Evolutionary conservation across 2,888 invertebrate species (phyloP), one percentile per base, ranked within the genome.

Genomic region (Synanthedon tipuliformis): DNA sequence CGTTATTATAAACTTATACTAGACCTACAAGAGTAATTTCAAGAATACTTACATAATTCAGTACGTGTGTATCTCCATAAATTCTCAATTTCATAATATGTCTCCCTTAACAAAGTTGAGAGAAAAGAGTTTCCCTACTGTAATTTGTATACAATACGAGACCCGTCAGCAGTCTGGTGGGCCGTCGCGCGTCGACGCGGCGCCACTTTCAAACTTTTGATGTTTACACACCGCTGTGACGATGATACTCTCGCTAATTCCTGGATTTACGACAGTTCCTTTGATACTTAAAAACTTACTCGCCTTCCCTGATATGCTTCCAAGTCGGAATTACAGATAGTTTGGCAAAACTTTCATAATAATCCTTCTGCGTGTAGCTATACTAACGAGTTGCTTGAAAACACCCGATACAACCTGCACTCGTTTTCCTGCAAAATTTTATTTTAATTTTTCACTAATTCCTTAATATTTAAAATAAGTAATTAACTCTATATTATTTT

Each of bases 211-310:
- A 68, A 81, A 82, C 72, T 81, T 79, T 72, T 73, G 70, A 80
- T 81, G 78, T 83, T 82, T 79, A 78, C 78, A 73, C 73, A 69
- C 73, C 64, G 66, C 71, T 66, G 65, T 65, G 65, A 65, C 68
- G 73, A 74, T 74, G 75, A 77, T 76, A 75, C 77, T 73, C 71
- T 65, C 63, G 70, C 79, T 82, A 82, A 83, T 83, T 81, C 75
- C 75, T 68, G 70, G 79, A 81, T 82, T 83, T 80, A 81, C 75
- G 77, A 75, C 75, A 73, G 69, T 73, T 75, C 68, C 73, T 70
- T 73, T 71, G 71, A 73, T 75, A 73, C 74, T 45, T 45, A 45
- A 45, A 45, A 45, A 45, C 45, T 45, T 45, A 45, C 45, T 45
- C 45, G 45, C 45, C 45, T 45, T 15, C 45, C 45, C 45, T 45